phyloP scores from a whole-genome alignment of 2,797 vertebrate genomes.

The Danio aesculapii region DNA sequence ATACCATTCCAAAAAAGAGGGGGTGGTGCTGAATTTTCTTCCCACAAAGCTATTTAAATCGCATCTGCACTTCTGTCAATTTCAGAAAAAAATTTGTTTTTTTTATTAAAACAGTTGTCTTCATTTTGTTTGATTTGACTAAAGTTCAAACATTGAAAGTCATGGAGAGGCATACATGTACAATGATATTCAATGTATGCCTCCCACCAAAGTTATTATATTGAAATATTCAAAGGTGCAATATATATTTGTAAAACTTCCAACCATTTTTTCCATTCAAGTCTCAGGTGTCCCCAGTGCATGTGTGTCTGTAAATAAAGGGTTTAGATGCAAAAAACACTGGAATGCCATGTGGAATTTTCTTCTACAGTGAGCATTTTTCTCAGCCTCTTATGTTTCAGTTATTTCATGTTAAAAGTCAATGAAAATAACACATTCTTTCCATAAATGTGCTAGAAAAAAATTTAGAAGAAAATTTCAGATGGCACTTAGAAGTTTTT shows the following conservation, averaged over 20 bases:
- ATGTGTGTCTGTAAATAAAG: background rate
- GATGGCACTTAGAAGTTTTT: too few species aligned
- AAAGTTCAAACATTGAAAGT: conserved; percentile 2
- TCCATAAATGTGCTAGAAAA: too few species aligned
- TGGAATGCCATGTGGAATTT: too few species aligned
- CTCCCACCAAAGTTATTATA: background rate
- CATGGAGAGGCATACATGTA: background rate
- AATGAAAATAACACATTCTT: too few species aligned
- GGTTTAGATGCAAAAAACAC: too few species aligned
- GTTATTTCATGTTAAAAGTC: too few species aligned
- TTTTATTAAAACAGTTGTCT: background rate
- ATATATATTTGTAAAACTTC: background rate
- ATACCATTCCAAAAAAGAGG: background rate
- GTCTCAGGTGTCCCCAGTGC: background rate
- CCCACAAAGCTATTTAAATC: background rate
- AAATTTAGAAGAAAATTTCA: too few species aligned
- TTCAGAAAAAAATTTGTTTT: background rate
- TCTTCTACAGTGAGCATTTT: too few species aligned
- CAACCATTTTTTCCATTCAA: background rate
- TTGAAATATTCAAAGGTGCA: background rate
- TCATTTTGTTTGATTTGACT: conserved; percentile 15
- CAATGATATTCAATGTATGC: background rate
- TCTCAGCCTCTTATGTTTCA: too few species aligned
- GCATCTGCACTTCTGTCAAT: background rate
- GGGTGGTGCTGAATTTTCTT: background rate